These are phyloP conservation scores for Torymus auratus DNA, from an alignment of 2,888 invertebrate genomes.

Conservation along the genomic window DNA sequence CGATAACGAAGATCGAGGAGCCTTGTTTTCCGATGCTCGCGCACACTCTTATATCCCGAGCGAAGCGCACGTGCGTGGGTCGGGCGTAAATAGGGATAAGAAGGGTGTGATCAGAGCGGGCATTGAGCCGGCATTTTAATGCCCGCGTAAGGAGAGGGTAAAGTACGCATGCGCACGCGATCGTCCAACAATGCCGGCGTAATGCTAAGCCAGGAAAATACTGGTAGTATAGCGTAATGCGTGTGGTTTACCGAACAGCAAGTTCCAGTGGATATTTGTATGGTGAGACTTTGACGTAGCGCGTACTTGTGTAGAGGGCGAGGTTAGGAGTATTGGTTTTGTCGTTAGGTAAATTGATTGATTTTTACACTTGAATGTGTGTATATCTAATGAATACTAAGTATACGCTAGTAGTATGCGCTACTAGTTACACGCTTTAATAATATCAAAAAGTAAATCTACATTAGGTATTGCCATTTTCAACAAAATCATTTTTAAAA, in stretches of 20 bases:
- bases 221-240: constrained; percentile 21
- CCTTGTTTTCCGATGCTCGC: constrained; percentile 16
- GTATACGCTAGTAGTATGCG: no score
- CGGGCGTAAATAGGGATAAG: constrained; percentile 66
- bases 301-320: no score
- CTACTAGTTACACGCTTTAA: no score
- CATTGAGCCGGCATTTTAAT: constrained; percentile 61
- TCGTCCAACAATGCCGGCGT: constrained; percentile 67
- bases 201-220: constrained; percentile 70
- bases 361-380: no score
- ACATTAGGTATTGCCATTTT: no score
- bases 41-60: constrained; percentile 9
- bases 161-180: constrained; percentile 58
- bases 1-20: constrained; percentile 39
- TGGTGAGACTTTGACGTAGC: no score
- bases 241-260: neutral
- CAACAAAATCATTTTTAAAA: no score
- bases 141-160: constrained; percentile 54
- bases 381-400: no score
- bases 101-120: constrained; percentile 61
- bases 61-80: constrained; percentile 35
- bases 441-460: no score
- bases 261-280: no score
- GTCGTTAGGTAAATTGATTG: no score
- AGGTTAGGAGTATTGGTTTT: no score